A percentile compares a stretch with the other conserved stretches of the same genome.
phyloP scores from a whole-genome alignment of 2,797 vertebrate genomes.

The Phoeniculus purpureus region DNA sequence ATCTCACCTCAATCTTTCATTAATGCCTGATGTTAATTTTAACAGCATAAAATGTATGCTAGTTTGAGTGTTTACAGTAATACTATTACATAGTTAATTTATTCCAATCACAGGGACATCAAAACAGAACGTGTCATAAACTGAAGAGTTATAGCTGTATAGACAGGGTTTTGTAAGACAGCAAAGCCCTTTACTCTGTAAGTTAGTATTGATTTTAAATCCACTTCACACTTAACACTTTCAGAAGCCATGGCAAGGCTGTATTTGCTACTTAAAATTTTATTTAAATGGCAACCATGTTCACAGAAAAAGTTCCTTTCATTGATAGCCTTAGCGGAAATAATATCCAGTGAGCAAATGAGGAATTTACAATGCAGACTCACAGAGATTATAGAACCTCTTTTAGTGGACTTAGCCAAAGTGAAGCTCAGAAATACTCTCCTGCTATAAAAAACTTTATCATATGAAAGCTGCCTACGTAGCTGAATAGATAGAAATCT shows the following conservation, averaged over 20 bases:
- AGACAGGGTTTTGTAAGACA: not conserved
- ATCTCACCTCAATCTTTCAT: not conserved
- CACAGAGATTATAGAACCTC: not conserved
- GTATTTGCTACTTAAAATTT: conserved; percentile 7
- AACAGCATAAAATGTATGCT: not conserved
- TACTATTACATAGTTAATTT: not conserved
- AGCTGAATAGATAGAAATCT: conserved; percentile 40
- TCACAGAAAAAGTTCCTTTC: not conserved
- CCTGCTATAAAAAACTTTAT: conserved; percentile 39
- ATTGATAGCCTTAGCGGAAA: not conserved
- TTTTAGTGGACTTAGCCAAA: conserved; percentile 31
- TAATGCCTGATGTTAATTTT: not conserved
- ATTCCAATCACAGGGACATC: not conserved
- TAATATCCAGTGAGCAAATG: not conserved
- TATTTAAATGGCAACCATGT: conserved; percentile 32
- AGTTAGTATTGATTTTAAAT: not conserved
- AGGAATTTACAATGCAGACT: conserved; percentile 29
- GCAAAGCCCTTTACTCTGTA: not conserved
- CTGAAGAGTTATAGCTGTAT: not conserved
- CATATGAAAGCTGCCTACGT: not conserved
- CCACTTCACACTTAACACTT: not conserved
- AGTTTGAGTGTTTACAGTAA: not conserved
- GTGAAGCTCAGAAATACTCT: conserved; percentile 23
- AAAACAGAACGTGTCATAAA: not conserved
- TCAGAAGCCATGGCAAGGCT: not conserved